Evolutionary conservation across 2,113 vertebrate genomes (phyloP).

Genomic region (Sebastes schlegelii): DNA sequence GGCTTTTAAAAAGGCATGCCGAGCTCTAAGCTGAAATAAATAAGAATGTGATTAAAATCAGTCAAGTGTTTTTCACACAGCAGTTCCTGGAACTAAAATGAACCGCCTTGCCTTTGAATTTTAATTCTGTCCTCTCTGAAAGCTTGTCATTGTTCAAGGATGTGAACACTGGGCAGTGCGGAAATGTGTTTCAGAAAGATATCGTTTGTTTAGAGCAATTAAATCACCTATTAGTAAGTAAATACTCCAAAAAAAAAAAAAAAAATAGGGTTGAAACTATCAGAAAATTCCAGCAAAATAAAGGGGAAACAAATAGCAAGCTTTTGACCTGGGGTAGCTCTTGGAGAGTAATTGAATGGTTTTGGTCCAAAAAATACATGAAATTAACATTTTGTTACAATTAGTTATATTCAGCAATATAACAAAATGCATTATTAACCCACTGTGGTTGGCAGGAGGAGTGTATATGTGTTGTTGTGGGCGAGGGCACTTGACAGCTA

Average conservation of each 20-base stretch:
- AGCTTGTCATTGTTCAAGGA: conserved; percentile 79
- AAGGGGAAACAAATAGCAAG: conserved; percentile 29
- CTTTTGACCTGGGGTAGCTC: conserved; percentile 20
- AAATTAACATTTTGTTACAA: background rate
- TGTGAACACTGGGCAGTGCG: conserved; percentile 67
- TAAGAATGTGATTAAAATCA: conserved; percentile 83
- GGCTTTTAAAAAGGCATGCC: conserved; percentile 56
- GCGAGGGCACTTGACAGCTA: conserved; percentile 15
- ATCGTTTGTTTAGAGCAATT: conserved; percentile 75
- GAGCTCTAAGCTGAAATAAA: conserved; percentile 77
- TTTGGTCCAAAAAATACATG: conserved; percentile 12
- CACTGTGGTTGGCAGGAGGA: conserved; percentile 13
- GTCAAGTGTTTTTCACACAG: conserved; percentile 78
- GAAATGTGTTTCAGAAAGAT: conserved; percentile 82
- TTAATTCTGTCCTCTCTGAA: conserved; percentile 78
- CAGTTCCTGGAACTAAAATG: conserved; percentile 75
- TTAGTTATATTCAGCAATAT: conserved; percentile 15
- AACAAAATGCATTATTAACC: conserved; percentile 9
- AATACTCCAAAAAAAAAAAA: conserved; percentile 65
- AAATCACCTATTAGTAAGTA: conserved; percentile 76
- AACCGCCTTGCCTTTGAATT: conserved; percentile 77
- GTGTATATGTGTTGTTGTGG: conserved; percentile 6
- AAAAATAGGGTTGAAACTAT: conserved; percentile 57
- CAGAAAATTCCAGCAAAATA: conserved; percentile 35
- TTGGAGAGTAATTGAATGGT: conserved; percentile 41